Evolutionary conservation across 2,888 invertebrate species (phyloP).

Genomic region (Hypsopygia costalis): DNA sequence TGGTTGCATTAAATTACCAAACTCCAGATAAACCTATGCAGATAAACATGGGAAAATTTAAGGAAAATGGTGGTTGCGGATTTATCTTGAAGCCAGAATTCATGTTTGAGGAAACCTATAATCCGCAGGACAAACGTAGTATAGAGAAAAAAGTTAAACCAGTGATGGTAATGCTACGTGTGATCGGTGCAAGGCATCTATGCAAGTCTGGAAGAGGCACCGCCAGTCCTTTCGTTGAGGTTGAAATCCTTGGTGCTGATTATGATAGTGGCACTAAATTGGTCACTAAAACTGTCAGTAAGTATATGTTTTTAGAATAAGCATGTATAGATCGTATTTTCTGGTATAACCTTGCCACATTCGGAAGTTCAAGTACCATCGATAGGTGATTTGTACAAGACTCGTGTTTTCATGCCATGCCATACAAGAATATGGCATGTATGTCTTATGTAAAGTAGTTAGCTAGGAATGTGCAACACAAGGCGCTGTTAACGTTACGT

Average conservation of each 20-base stretch:
- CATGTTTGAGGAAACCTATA: conserved; percentile 90
- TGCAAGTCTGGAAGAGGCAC: conserved; percentile 91
- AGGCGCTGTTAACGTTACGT: too few relatives aligned
- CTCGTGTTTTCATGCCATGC: too few relatives aligned
- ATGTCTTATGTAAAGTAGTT: too few relatives aligned
- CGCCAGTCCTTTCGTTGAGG: conserved; percentile 94
- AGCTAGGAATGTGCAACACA: too few relatives aligned
- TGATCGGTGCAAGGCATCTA: conserved; percentile 95
- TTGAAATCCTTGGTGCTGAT: conserved; percentile 93
- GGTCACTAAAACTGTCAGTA: conserved; percentile 91
- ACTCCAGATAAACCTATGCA: conserved; percentile 98
- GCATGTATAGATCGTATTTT: too few relatives aligned
- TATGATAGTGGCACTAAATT: conserved; percentile 92
- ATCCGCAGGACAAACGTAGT: conserved; percentile 86
- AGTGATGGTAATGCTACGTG: conserved; percentile 84
- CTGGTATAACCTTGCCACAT: too few relatives aligned
- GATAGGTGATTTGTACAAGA: too few relatives aligned
- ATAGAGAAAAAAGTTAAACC: conserved; percentile 61
- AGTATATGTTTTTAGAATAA: conserved; percentile 45
- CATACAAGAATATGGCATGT: too few relatives aligned
- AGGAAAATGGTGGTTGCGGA: conserved; percentile 95
- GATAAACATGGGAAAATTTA: conserved; percentile 95
- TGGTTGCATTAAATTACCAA: conserved; percentile 99
- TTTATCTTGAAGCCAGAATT: conserved; percentile 95
- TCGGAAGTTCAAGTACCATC: too few relatives aligned